Conservation (phyloP, 2,888 invertebrate genomes). For the Nymphalis urticae region DNA sequence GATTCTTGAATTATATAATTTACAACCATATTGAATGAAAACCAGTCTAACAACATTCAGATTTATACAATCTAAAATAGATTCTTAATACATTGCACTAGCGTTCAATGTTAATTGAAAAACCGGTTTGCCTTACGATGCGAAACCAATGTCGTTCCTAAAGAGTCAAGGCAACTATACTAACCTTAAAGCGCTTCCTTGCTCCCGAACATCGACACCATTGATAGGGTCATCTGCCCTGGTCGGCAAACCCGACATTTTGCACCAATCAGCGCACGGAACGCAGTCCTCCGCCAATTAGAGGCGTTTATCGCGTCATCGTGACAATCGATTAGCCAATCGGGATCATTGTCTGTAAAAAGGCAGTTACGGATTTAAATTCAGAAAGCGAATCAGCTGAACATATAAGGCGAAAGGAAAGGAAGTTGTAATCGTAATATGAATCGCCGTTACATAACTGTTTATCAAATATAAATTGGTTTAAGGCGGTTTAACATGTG, state of each 20-base stretch:
- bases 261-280: slow-evolving; percentile 55
- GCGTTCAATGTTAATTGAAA: slow-evolving; percentile 1
- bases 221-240: slow-evolving; percentile 71
- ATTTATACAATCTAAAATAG: background rate
- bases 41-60: background rate
- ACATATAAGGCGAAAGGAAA: slow-evolving; percentile 49
- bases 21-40: slow-evolving; percentile 15
- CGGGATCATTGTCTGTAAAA: slow-evolving; percentile 41
- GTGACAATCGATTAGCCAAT: slow-evolving; percentile 46
- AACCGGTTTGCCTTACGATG: background rate
- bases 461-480: slow-evolving; percentile 35
- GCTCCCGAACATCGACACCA: slow-evolving; percentile 75
- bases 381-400: slow-evolving; percentile 47
- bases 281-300: slow-evolving; percentile 58
- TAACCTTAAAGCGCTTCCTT: slow-evolving; percentile 75
- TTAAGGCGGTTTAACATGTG: slow-evolving; percentile 30
- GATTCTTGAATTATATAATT: slow-evolving; percentile 14
- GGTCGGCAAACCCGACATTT: slow-evolving; percentile 76
- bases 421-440: slow-evolving; percentile 46
- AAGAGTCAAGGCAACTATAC: slow-evolving; percentile 39
- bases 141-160: slow-evolving; percentile 13
- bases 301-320: slow-evolving; percentile 52
- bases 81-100: background rate
- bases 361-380: slow-evolving; percentile 47
- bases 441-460: slow-evolving; percentile 54